These are phyloP conservation scores for Pluvialis apricaria DNA, from an alignment of 2,113 vertebrate species.

Conservation along the genomic window DNA sequence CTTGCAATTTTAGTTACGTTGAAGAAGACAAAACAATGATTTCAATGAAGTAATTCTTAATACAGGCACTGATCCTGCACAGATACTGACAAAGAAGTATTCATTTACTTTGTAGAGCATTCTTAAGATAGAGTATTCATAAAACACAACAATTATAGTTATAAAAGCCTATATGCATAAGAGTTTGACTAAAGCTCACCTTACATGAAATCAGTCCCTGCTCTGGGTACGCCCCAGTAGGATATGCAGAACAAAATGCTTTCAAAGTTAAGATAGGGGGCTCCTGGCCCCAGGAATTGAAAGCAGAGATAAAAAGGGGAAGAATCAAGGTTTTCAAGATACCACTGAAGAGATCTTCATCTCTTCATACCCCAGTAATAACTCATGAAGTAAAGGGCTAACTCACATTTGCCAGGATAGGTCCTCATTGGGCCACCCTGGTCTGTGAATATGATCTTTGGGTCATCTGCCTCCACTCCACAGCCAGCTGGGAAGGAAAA, in stretches of 20 bases:
- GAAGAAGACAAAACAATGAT: constrained; percentile 1
- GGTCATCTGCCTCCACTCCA: neutral
- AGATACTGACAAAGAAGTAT: neutral
- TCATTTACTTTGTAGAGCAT: neutral
- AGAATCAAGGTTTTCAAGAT: neutral
- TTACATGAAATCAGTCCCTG: neutral
- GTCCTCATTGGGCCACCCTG: neutral
- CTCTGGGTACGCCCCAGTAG: neutral
- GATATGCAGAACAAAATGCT: neutral
- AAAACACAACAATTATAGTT: neutral
- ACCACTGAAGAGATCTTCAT: neutral
- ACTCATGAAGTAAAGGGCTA: neutral
- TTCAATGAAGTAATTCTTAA: neutral
- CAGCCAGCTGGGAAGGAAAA: neutral
- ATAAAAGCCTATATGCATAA: neutral
- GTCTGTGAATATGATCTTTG: neutral
- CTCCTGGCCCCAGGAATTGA: neutral
- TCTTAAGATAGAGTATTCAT: neutral
- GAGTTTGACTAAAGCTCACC: neutral
- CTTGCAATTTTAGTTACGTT: neutral
- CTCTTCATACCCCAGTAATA: neutral
- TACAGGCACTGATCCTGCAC: neutral
- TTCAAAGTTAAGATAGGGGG: neutral
- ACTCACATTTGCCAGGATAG: neutral
- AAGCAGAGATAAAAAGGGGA: neutral